phyloP scores from a whole-genome alignment of 2,888 invertebrate species.

The Agonopterix subpropinquella region DNA sequence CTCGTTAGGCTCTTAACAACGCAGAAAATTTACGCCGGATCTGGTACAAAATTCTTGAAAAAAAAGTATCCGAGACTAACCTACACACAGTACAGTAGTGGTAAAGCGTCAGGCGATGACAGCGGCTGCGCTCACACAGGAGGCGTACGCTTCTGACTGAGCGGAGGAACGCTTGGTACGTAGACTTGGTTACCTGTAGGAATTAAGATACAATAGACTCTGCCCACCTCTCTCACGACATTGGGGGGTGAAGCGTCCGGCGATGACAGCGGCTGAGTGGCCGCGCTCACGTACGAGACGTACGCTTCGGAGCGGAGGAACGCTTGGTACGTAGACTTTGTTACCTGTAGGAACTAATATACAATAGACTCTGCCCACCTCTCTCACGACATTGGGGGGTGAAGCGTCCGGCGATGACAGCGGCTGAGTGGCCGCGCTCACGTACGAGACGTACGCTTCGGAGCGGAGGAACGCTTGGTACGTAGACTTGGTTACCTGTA shows the following conservation, averaged over 20 bases:
- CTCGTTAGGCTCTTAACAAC: too few relatives aligned
- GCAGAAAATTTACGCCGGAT: too few relatives aligned
- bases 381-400: conserved; percentile 38
- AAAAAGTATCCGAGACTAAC: too few relatives aligned
- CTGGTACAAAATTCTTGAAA: too few relatives aligned
- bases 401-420: too few relatives aligned
- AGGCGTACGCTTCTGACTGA: too few relatives aligned
- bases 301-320: conserved; percentile 96
- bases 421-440: too few relatives aligned
- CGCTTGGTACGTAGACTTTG: conserved; percentile 91
- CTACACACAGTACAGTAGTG: too few relatives aligned
- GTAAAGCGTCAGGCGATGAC: too few relatives aligned
- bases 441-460: too few relatives aligned
- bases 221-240: conserved; percentile 37
- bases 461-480: conserved; percentile 96
- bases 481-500: conserved; percentile 87
- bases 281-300: conserved; percentile 87
- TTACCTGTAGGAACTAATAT: too few relatives aligned
- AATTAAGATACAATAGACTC: background rate
- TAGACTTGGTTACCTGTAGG: conserved; percentile 85
- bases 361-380: conserved; percentile 25
- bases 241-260: conserved; percentile 61
- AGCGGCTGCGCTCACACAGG: too few relatives aligned
- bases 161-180: conserved; percentile 94
- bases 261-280: conserved; percentile 86